Percentiles rank a stretch among this genome's conserved stretches.
Evolutionary conservation across 2,113 vertebrate species (phyloP).

Genomic region (Riparia riparia): DNA sequence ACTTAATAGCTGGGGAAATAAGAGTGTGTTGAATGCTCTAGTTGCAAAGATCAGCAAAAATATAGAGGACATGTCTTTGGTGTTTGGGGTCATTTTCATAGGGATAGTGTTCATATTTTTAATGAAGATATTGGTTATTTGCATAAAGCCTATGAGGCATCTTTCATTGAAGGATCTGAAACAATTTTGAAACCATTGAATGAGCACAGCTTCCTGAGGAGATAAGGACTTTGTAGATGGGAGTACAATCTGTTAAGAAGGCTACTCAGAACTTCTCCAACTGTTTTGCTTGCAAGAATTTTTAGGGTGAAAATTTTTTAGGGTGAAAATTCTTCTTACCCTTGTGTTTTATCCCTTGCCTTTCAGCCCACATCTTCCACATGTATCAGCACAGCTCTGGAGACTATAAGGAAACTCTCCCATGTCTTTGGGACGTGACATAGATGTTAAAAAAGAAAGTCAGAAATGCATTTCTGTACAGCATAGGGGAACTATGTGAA

Average conservation of each 20-base stretch:
- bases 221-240: background rate
- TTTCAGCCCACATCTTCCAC: background rate
- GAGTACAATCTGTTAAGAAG: background rate
- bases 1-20: background rate
- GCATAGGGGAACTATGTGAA: rapidly evolving
- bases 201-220: background rate
- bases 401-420: background rate
- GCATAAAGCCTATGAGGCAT: background rate
- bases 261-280: background rate
- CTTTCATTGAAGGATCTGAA: background rate
- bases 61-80: background rate
- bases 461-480: background rate
- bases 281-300: background rate
- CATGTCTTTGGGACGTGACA: background rate
- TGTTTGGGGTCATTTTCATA: background rate
- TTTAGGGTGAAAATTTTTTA: background rate
- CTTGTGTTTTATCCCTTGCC: background rate
- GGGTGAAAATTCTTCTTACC: background rate
- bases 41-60: background rate
- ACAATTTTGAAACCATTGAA: background rate
- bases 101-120: background rate
- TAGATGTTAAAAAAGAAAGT: background rate
- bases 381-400: background rate
- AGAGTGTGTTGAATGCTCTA: background rate
- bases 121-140: background rate